Evolutionary conservation across 2,797 vertebrate species (phyloP).

Genomic region (Adrianichthys oophorus): DNA sequence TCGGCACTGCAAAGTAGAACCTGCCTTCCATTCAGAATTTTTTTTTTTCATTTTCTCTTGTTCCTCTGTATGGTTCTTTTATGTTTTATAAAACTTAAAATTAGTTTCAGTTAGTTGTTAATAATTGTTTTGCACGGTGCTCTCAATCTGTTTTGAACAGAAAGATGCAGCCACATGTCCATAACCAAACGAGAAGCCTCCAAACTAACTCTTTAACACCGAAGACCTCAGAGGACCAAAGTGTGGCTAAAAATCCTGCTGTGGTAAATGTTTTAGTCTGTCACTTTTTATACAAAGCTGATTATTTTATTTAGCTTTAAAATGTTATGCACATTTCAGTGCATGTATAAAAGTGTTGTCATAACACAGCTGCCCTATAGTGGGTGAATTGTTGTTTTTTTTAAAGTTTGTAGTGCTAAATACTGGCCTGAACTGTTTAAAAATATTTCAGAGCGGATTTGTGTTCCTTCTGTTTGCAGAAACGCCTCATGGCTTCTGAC

Average conservation of each 20-base stretch:
- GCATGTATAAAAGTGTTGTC: not conserved
- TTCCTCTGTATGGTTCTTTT: no score
- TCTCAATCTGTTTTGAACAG: conserved; percentile 56
- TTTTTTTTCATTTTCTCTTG: no score
- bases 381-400: not conserved
- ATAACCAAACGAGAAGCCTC: conserved; percentile 55
- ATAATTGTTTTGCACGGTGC: conserved; percentile 9
- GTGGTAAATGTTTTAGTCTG: conserved; percentile 60
- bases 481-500: conserved; percentile 77
- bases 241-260: conserved; percentile 63
- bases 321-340: not conserved
- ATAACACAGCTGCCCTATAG: not conserved
- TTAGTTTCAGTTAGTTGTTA: no score
- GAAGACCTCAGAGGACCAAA: conserved; percentile 69
- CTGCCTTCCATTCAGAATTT: no score
- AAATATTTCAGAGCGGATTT: not conserved
- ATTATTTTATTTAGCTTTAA: not conserved
- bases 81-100: no score
- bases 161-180: conserved; percentile 68
- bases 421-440: not conserved
- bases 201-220: conserved; percentile 51
- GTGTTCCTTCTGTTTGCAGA: conserved; percentile 54
- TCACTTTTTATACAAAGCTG: not conserved
- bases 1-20: not conserved
- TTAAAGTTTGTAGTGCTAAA: not conserved